Percentiles rank a stretch among this genome's conserved stretches.
Evolutionary conservation across 2,113 vertebrate genomes (phyloP).

Genomic region (Fukomys damarensis): DNA sequence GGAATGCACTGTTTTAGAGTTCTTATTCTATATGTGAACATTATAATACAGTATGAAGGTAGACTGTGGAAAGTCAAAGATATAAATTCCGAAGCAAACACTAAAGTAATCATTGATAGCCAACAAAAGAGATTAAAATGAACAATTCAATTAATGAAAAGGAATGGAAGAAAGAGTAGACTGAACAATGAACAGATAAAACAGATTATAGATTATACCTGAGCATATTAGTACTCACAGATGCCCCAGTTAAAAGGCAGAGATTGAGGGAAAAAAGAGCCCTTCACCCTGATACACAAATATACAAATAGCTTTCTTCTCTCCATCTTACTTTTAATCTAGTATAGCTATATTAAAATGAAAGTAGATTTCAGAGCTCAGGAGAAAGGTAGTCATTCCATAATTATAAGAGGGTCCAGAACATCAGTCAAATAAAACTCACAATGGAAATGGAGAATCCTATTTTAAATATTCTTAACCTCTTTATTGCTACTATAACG

Average conservation of each 20-base stretch:
- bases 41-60: conserved; percentile 1
- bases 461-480: not conserved
- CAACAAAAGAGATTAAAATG: not conserved
- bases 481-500: not conserved
- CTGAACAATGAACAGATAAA: not conserved
- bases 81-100: not conserved
- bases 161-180: not conserved
- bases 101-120: not conserved
- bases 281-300: not conserved
- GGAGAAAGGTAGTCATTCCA: not conserved
- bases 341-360: not conserved
- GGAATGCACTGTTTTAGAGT: not conserved
- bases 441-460: not conserved
- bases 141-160: conserved; percentile 4
- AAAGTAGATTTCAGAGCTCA: not conserved
- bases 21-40: not conserved
- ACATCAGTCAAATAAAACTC: not conserved
- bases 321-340: too few relatives aligned
- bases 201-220: not conserved
- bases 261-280: not conserved
- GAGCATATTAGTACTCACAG: not conserved
- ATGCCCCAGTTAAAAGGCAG: not conserved
- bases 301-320: not conserved
- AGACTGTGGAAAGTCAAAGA: not conserved
- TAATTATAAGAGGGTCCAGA: not conserved